Evolutionary conservation across 2,113 vertebrate species (phyloP).

Genomic region (Bos indicus): DNA sequence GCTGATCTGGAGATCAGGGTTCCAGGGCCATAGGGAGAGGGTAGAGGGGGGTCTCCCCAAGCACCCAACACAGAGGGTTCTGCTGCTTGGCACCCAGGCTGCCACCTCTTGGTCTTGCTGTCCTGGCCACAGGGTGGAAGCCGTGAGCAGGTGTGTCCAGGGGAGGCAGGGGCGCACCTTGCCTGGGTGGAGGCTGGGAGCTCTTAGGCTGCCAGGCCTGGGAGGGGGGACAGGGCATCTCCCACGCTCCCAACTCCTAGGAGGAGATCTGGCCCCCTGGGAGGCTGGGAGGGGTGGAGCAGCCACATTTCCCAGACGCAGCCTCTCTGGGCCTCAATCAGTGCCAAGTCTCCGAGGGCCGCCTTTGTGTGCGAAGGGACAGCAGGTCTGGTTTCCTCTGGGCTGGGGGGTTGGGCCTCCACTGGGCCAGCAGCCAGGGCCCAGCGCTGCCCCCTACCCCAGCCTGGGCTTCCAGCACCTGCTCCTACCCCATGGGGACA

Average conservation of each 20-base stretch:
- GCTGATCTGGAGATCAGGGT: neutral
- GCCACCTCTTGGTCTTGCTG: rapidly evolving
- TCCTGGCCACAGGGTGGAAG: neutral
- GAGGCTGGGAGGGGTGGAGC: neutral
- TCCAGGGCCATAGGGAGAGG: neutral
- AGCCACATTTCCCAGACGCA: neutral
- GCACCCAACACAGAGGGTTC: neutral
- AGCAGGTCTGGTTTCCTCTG: neutral
- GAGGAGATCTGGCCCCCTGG: neutral
- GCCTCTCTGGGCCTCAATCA: neutral
- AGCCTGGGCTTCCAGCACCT: neutral
- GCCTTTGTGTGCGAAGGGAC: neutral
- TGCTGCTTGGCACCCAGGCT: rapidly evolving
- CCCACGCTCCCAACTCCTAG: neutral
- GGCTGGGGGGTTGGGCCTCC: neutral
- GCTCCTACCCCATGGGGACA: neutral
- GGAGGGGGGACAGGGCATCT: neutral
- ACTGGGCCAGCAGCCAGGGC: neutral
- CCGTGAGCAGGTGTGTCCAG: neutral
- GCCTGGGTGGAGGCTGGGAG: rapidly evolving
- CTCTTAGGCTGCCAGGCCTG: neutral
- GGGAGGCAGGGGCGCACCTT: neutral
- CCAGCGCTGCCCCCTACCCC: neutral
- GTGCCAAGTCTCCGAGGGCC: neutral
- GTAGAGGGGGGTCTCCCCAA: neutral